A percentile compares a stretch with the other conserved stretches of the same genome.
Conservation (phyloP, 2,888 invertebrate genomes). For the Iselma pallidipennis region DNA sequence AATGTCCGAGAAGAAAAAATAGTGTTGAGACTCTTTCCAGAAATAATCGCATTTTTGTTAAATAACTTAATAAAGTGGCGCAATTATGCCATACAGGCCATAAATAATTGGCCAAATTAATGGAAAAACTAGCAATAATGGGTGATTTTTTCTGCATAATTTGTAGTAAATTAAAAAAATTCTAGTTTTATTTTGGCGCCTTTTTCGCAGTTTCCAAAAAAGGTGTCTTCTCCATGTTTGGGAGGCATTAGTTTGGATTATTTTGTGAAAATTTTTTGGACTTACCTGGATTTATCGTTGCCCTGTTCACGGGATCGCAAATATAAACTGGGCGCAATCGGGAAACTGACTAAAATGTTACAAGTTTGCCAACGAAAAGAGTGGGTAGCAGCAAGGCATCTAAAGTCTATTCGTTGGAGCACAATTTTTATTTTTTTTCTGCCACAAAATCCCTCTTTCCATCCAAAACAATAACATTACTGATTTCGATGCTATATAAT, state of each 20-base stretch:
- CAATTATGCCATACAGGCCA: background rate
- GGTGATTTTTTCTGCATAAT: background rate
- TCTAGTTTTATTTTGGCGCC: background rate
- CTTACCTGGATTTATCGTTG: slow-evolving; percentile 42
- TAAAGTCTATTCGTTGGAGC: background rate
- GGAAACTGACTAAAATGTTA: background rate
- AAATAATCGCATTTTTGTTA: background rate
- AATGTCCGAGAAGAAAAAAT: background rate
- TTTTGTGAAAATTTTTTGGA: background rate
- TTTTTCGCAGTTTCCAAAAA: background rate
- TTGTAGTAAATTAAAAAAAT: background rate
- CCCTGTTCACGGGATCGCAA: slow-evolving; percentile 48
- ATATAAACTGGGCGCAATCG: slow-evolving; percentile 37
- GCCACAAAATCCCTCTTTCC: no score
- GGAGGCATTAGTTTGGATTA: background rate
- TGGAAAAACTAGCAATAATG: no score
- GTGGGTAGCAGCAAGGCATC: no score
- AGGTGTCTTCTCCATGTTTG: no score
- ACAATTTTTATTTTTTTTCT: no score
- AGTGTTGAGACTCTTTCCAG: background rate
- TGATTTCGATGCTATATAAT: no score
- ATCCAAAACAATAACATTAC: no score
- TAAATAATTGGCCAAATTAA: no score
- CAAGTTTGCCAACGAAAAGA: background rate
- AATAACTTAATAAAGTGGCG: background rate